Evolutionary conservation across 2,888 invertebrate species (phyloP).

Genomic region (Drosophila nr. perissopoda): DNA sequence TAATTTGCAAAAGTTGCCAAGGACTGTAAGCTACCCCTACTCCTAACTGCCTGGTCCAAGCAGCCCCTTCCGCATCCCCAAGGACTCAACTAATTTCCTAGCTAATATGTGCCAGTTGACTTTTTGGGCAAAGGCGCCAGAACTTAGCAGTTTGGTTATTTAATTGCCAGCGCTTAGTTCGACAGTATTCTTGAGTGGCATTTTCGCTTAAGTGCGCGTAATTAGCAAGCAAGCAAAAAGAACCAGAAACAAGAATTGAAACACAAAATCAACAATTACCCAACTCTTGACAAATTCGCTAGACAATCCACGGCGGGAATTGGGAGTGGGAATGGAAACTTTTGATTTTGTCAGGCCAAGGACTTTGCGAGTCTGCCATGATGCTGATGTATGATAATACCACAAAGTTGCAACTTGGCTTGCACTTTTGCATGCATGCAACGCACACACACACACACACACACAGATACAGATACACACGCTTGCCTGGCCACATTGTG

Average conservation of each 20-base stretch:
- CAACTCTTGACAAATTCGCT: constrained; percentile 58
- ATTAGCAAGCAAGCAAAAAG: constrained; percentile 60
- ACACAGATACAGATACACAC: constrained; percentile 1
- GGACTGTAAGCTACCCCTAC: neutral
- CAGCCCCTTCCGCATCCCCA: neutral
- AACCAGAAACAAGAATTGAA: neutral
- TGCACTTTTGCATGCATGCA: constrained; percentile 56
- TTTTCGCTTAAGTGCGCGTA: constrained; percentile 71
- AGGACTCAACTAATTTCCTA: constrained; percentile 44
- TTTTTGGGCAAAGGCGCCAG: constrained; percentile 43
- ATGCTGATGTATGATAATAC: constrained; percentile 63
- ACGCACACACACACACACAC: constrained; percentile 17
- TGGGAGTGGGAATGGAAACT: constrained; percentile 1
- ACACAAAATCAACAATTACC: no score
- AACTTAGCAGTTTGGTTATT: constrained; percentile 55
- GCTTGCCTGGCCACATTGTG: constrained; percentile 13
- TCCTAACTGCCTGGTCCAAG: neutral
- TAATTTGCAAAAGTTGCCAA: constrained; percentile 74
- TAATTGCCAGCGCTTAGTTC: constrained; percentile 74
- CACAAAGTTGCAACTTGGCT: constrained; percentile 61
- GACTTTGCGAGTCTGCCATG: constrained; percentile 31
- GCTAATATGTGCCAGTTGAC: constrained; percentile 70
- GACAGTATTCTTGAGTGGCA: constrained; percentile 35
- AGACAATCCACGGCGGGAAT: neutral
- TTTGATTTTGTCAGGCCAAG: constrained; percentile 56